Evolutionary conservation across 2,888 invertebrate species (phyloP).

Genomic region (Drosophila ustulata): DNA sequence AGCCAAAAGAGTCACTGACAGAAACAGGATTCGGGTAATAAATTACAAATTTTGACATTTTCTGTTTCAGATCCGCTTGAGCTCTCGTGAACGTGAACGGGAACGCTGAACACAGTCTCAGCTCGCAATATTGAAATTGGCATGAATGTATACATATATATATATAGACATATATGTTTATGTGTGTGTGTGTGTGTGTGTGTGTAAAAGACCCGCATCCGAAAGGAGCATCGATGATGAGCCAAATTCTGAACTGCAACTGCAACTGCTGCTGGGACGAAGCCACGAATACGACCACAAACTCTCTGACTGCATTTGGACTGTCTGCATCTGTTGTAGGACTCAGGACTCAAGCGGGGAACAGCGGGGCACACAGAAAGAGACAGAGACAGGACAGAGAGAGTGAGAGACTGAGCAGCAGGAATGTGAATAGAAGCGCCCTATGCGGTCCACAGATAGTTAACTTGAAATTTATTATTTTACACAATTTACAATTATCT

Average conservation of each 20-base stretch:
- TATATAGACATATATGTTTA: neutral
- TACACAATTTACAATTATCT: constrained; percentile 81
- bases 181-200: constrained; percentile 22
- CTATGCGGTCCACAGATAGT: constrained; percentile 77
- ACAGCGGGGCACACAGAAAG: constrained; percentile 30
- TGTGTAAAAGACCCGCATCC: constrained; percentile 40
- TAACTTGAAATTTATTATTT: constrained; percentile 81
- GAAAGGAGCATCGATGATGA: constrained; percentile 48
- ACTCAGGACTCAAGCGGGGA: constrained; percentile 8
- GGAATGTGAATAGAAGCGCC: constrained; percentile 57
- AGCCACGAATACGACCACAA: constrained; percentile 22
- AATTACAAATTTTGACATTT: constrained; percentile 85
- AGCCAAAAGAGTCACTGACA: constrained; percentile 82
- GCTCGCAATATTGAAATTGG: constrained; percentile 10
- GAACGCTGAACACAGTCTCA: constrained; percentile 20
- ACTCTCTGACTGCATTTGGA: constrained; percentile 2
- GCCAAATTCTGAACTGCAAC: constrained; percentile 40
- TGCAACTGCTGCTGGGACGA: constrained; percentile 46
- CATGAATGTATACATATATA: constrained; percentile 7
- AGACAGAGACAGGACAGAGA: constrained; percentile 6
- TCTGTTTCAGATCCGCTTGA: constrained; percentile 84
- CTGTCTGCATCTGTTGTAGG: constrained; percentile 5
- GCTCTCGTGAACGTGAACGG: constrained; percentile 70
- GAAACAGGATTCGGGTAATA: constrained; percentile 85
- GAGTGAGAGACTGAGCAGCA: neutral